Conservation (phyloP, 2,797 vertebrate species). For the Adelosebastes latens region DNA sequence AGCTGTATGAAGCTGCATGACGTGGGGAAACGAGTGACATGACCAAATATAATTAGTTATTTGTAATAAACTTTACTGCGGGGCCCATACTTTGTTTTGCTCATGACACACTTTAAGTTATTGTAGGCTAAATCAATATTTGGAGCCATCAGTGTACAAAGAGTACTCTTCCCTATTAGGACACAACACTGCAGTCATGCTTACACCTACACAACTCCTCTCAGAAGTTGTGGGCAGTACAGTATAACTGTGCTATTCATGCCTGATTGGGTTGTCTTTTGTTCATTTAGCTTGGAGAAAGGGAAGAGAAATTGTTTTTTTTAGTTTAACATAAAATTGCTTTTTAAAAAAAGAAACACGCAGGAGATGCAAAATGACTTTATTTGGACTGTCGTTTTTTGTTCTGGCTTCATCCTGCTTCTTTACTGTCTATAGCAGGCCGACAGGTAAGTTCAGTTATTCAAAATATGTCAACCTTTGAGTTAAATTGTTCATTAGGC, state of each 20-base stretch:
- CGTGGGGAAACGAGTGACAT: not conserved
- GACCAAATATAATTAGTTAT: not conserved
- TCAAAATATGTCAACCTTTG: not conserved
- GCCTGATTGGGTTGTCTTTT: not conserved
- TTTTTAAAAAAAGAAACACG: not conserved
- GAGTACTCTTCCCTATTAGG: conserved; percentile 31
- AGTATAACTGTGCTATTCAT: not conserved
- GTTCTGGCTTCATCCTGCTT: conserved; percentile 40
- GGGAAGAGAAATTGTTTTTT: not conserved
- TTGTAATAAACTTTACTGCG: not conserved
- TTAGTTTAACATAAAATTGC: not conserved
- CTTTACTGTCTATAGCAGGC: conserved; percentile 35
- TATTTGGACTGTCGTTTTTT: conserved; percentile 19
- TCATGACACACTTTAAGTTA: conserved; percentile 25
- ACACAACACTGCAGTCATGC: conserved; percentile 36
- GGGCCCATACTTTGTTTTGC: conserved; percentile 32
- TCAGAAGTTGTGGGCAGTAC: not conserved
- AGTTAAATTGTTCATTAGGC: not conserved
- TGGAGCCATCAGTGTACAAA: conserved; percentile 56
- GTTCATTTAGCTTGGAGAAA: not conserved
- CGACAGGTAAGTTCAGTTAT: conserved; percentile 56
- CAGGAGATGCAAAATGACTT: conserved; percentile 55
- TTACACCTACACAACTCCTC: not conserved
- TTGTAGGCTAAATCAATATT: conserved; percentile 71
- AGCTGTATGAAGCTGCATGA: not conserved